phyloP scores from a whole-genome alignment of 2,113 vertebrate genomes.

The Zosterops japonicus region DNA sequence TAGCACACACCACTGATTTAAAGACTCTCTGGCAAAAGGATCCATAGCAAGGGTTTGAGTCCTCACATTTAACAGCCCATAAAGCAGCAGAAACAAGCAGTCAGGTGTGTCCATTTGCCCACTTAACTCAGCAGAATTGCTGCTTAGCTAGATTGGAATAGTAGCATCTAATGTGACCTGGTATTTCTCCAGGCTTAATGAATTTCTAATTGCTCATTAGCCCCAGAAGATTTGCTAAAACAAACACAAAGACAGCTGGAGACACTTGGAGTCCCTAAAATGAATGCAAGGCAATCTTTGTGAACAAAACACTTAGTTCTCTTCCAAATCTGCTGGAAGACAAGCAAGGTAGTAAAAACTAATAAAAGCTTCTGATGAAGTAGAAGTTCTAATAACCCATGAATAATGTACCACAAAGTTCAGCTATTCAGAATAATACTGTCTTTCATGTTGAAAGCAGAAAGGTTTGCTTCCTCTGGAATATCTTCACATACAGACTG shows the following conservation, averaged over 20 bases:
- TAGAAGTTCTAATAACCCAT: neutral
- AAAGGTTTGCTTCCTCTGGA: constrained; percentile 1
- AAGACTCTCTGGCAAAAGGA: neutral
- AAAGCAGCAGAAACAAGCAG: neutral
- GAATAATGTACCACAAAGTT: neutral
- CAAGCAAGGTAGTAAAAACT: neutral
- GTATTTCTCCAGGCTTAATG: neutral
- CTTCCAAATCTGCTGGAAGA: neutral
- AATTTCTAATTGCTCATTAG: constrained; percentile 17
- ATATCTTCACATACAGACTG: neutral
- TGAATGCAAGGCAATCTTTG: neutral
- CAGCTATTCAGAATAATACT: neutral
- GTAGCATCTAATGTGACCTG: neutral
- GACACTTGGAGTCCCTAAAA: neutral
- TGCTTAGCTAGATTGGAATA: neutral
- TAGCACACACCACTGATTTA: neutral
- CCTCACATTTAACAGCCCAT: neutral
- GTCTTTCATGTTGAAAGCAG: neutral
- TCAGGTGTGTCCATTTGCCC: neutral
- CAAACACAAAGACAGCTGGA: neutral
- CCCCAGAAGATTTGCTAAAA: constrained; percentile 16
- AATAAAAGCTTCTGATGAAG: neutral
- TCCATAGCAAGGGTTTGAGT: neutral
- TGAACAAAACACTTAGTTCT: neutral
- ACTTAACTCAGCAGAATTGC: neutral